Conservation (phyloP, 2,888 invertebrate species). For the Rhagium mordax region DNA sequence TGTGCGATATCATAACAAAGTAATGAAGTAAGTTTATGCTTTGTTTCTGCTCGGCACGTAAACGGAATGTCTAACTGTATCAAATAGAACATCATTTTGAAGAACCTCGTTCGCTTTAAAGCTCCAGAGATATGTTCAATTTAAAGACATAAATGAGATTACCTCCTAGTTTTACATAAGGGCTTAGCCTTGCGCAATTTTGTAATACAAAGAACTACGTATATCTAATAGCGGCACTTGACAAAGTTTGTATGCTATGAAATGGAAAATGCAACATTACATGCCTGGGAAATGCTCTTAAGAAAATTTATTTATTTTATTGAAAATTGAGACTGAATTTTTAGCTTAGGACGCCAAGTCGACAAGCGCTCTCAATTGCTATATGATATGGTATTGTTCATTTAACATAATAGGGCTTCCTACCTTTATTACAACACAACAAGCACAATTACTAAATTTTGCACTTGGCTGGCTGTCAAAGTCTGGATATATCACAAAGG, state of each 20-base stretch:
- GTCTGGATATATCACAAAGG: too few relatives aligned
- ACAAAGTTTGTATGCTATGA: neutral
- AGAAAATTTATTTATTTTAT: too few relatives aligned
- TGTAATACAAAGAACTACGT: neutral
- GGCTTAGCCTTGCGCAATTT: neutral
- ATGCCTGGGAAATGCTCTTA: too few relatives aligned
- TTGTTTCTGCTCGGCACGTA: neutral
- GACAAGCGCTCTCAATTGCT: too few relatives aligned
- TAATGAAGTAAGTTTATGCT: neutral
- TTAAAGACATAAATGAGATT: constrained; percentile 24
- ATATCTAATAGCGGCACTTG: neutral
- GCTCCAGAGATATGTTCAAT: constrained; percentile 5
- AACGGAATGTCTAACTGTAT: neutral
- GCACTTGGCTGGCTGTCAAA: too few relatives aligned
- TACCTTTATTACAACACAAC: too few relatives aligned
- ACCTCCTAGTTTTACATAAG: constrained; percentile 19
- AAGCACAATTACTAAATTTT: too few relatives aligned
- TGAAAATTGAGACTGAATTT: too few relatives aligned
- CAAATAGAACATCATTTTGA: constrained; percentile 9
- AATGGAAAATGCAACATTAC: too few relatives aligned
- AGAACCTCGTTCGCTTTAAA: neutral
- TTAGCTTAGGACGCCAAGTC: too few relatives aligned
- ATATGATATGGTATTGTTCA: too few relatives aligned
- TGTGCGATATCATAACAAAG: neutral
- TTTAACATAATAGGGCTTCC: too few relatives aligned